A percentile compares a stretch with the other conserved stretches of the same genome.
Conservation (phyloP, 2,888 invertebrate species). For the Melieria omissa region DNA sequence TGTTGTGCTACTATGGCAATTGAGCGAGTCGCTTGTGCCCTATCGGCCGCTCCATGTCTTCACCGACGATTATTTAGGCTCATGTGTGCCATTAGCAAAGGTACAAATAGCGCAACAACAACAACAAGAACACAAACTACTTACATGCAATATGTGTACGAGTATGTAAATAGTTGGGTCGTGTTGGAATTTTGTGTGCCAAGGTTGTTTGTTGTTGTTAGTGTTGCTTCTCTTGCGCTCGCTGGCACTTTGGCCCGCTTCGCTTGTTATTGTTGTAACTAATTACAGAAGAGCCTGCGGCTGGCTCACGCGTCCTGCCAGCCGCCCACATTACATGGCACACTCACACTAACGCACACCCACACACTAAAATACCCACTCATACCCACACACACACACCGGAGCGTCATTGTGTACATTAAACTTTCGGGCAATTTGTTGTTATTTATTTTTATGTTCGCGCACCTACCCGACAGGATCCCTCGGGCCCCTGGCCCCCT, state of each 20-base stretch:
- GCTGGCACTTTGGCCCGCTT: no score
- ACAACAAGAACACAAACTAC: neutral
- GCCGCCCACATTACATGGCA: no score
- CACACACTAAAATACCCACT: neutral
- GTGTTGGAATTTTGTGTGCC: no score
- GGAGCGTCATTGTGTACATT: neutral
- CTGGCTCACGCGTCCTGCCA: neutral
- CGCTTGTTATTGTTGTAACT: slow-evolving; percentile 22
- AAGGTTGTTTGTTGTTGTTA: no score
- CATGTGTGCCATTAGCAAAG: neutral
- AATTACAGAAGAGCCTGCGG: slow-evolving; percentile 29
- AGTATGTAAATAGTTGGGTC: no score
- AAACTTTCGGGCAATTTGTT: neutral
- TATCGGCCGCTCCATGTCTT: no score
- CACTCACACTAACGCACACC: neutral
- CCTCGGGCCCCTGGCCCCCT: no score
- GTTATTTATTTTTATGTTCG: slow-evolving; percentile 8
- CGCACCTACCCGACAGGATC: neutral
- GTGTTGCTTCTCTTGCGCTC: neutral
- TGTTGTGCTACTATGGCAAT: no score
- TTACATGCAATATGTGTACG: no score
- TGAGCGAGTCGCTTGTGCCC: no score
- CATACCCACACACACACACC: neutral
- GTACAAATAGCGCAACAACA: neutral
- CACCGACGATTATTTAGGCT: no score